phyloP scores from a whole-genome alignment of 1,140 invertebrate genomes.

The Bradysia coprophila region DNA sequence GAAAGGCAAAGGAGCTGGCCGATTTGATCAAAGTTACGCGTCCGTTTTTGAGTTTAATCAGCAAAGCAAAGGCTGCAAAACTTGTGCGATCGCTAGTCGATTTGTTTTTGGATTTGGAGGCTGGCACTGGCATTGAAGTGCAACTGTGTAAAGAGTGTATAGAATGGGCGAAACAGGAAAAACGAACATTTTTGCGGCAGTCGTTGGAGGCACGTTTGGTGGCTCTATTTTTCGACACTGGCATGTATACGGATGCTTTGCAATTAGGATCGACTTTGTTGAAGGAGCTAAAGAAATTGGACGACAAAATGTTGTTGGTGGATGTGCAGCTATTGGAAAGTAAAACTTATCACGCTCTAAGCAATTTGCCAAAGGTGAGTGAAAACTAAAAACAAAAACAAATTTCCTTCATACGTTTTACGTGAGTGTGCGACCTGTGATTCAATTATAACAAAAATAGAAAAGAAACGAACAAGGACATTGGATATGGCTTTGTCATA shows the following conservation, averaged over 20 bases:
- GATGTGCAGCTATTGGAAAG: conserved; percentile 94
- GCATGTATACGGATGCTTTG: conserved; percentile 74
- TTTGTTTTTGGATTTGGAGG: conserved; percentile 92
- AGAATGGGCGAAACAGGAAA: conserved; percentile 97
- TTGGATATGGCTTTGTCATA: no score
- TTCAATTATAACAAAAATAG: no score
- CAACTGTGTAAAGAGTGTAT: conserved; percentile 94
- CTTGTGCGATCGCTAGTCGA: conserved; percentile 91
- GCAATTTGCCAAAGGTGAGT: conserved; percentile 73
- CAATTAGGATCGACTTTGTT: conserved; percentile 66
- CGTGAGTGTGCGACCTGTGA: no score
- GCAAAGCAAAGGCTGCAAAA: conserved; percentile 98
- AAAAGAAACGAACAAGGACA: no score
- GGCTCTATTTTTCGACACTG: conserved; percentile 86
- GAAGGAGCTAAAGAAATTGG: conserved; percentile 93
- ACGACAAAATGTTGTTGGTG: conserved; percentile 96
- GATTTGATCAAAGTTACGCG: conserved; percentile 84
- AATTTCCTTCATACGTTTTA: no score
- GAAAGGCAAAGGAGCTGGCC: conserved; percentile 83
- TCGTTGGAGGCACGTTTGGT: conserved; percentile 86
- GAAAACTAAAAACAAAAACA: no score
- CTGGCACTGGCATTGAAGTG: conserved; percentile 77
- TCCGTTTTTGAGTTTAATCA: conserved; percentile 84
- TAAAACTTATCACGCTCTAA: conserved; percentile 95
- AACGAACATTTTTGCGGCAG: conserved; percentile 90